phyloP scores from a whole-genome alignment of 2,888 invertebrate species.

The Drosophila siamana region DNA sequence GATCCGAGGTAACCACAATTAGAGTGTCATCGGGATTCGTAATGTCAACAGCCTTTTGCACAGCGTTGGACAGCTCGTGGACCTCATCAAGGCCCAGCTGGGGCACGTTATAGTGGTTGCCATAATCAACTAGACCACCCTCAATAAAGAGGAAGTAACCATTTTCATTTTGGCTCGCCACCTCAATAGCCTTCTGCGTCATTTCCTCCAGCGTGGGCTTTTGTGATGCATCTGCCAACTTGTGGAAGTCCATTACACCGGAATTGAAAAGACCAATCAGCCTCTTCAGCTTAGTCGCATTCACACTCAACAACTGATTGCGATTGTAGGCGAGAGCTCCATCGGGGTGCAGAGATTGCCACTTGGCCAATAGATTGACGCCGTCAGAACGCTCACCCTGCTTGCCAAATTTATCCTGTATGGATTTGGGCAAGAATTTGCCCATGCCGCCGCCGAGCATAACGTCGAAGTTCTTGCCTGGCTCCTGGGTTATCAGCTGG shows the following conservation, averaged over 20 bases:
- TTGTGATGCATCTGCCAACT: slow-evolving; percentile 84
- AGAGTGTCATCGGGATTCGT: slow-evolving; percentile 90
- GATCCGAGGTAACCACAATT: slow-evolving; percentile 92
- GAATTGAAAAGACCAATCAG: slow-evolving; percentile 87
- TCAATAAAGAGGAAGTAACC: slow-evolving; percentile 91
- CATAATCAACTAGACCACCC: slow-evolving; percentile 86
- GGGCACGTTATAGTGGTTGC: slow-evolving; percentile 88
- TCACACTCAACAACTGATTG: slow-evolving; percentile 79
- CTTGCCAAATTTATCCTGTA: slow-evolving; percentile 87
- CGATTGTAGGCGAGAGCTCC: slow-evolving; percentile 80
- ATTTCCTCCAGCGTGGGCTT: slow-evolving; percentile 89
- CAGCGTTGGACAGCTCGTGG: slow-evolving; percentile 90
- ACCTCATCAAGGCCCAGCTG: slow-evolving; percentile 92
- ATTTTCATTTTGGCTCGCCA: slow-evolving; percentile 86
- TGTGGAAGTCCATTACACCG: slow-evolving; percentile 87
- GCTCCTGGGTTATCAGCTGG: slow-evolving; percentile 88
- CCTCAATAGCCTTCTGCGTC: slow-evolving; percentile 88
- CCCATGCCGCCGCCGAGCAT: slow-evolving; percentile 83
- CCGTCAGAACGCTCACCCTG: slow-evolving; percentile 87
- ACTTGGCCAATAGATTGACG: slow-evolving; percentile 88
- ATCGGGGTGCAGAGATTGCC: slow-evolving; percentile 86
- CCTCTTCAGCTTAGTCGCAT: slow-evolving; percentile 85
- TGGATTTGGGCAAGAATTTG: slow-evolving; percentile 75
- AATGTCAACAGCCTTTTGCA: slow-evolving; percentile 87
- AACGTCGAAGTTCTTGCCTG: slow-evolving; percentile 90